Evolutionary conservation across 2,888 invertebrate genomes (phyloP), one percentile per base, ranked within the genome.

Genomic region (Epiblema foenella): DNA sequence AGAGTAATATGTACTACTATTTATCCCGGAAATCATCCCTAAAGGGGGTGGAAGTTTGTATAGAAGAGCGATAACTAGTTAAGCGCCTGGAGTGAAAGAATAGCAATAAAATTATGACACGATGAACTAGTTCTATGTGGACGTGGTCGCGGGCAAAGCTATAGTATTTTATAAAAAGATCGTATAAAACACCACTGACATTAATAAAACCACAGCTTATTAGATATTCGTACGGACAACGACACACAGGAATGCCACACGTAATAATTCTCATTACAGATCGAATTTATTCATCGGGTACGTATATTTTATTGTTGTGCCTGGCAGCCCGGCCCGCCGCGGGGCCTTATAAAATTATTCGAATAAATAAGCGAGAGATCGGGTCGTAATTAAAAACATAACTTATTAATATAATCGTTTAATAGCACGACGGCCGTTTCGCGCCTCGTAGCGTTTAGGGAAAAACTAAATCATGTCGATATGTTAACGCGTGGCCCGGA

Each of bases 391-490:
- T 93, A 93, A 93, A 93, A 92, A 89, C 89, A 90, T 92, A 92
- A 92, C 91, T 92, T 93, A 89, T 90, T 91, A 92, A 91, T 91
- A 91, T 91, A 90, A 89, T 87, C 87, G 89, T 90, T 91, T 90
- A 92, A 92, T 91, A 91, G 89, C 84, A 87, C 85, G 86, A 85
- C 89, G 85, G 86, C n/a, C n/a, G 88, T 91, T 89, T 92, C 87
- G 89, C 90, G 89, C 89, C 89, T 87, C 78, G 77, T 76, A 76
- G 74, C 77, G 74, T 77, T 73, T 73, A 73, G 68, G 73, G 69
- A 59, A 62, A 68, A 74, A 62, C 72, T 71, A 65, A 66, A 52
- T 66, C 54, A 56, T 39, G 64, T 54, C 58, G 54, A 60, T 59
- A 46, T 33, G 49, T 63, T 39, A 69, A 49, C 63, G 24, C 60